Evolutionary conservation across 2,888 invertebrate species (phyloP).

Genomic region (Xylocampa areola): DNA sequence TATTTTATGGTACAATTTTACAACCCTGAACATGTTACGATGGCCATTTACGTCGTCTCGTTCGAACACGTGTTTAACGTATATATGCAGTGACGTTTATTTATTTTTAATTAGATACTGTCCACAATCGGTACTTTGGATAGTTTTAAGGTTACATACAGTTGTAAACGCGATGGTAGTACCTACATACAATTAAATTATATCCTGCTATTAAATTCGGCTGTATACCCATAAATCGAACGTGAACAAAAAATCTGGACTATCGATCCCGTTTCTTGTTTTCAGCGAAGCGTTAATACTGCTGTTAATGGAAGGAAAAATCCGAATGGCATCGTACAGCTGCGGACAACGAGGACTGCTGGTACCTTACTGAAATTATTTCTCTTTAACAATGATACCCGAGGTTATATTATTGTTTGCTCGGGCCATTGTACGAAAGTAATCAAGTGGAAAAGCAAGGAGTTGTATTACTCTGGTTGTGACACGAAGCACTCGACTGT

Average conservation of each 20-base stretch:
- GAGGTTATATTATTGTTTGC: slow-evolving; percentile 77
- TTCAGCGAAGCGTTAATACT: slow-evolving; percentile 49
- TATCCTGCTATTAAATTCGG: too few relatives aligned
- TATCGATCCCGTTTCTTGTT: slow-evolving; percentile 37
- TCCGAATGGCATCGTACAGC: slow-evolving; percentile 50
- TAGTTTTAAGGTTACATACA: not conserved
- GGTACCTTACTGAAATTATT: slow-evolving; percentile 59
- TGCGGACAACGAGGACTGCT: slow-evolving; percentile 46
- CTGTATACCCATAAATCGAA: too few relatives aligned
- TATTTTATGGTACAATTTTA: slow-evolving; percentile 86
- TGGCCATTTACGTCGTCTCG: slow-evolving; percentile 72
- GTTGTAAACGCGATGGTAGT: not conserved
- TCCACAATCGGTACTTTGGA: not conserved
- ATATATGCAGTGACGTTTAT: slow-evolving; percentile 55
- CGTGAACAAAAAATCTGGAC: slow-evolving; percentile 26
- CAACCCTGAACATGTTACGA: slow-evolving; percentile 82
- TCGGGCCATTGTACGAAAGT: slow-evolving; percentile 72
- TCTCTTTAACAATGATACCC: slow-evolving; percentile 68
- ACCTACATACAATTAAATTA: too few relatives aligned
- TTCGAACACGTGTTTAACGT: slow-evolving; percentile 64
- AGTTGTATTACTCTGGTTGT: slow-evolving; percentile 68
- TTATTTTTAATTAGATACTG: slow-evolving; percentile 44
- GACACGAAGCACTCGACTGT: slow-evolving; percentile 61
- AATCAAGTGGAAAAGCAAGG: slow-evolving; percentile 77
- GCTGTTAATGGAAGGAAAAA: slow-evolving; percentile 56